These are phyloP conservation scores for Rotaria macrura DNA, from an alignment of 2,888 invertebrate species.

Conservation along the genomic window DNA sequence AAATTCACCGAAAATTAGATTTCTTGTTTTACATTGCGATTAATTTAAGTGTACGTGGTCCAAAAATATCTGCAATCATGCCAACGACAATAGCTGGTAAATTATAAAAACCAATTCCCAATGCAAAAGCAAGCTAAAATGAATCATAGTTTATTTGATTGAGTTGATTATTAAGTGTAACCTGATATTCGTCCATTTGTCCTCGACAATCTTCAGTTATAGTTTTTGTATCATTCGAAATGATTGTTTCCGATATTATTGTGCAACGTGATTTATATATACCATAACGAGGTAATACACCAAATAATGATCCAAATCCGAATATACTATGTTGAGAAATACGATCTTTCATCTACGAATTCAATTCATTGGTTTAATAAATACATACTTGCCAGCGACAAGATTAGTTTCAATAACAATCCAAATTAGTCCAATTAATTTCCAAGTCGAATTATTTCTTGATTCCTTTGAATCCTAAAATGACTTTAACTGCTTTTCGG, in stretches of 20 bases:
- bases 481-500: background rate
- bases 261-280: background rate
- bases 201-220: background rate
- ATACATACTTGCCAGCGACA: background rate
- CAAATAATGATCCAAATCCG: background rate
- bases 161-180: background rate
- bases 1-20: too few relatives aligned
- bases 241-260: background rate
- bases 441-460: background rate
- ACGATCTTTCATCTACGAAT: too few relatives aligned
- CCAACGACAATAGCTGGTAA: background rate
- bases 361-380: too few relatives aligned
- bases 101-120: background rate
- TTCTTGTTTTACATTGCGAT: background rate
- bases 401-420: background rate
- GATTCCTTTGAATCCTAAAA: background rate
- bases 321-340: background rate
- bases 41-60: background rate
- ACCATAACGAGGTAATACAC: background rate
- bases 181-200: constrained; percentile 4
- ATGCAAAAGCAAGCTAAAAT: background rate
- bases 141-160: background rate
- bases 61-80: background rate
- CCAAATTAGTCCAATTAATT: background rate
- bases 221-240: background rate